Conservation (phyloP, 1,140 invertebrate species). For the Drosophila chauvacae region DNA sequence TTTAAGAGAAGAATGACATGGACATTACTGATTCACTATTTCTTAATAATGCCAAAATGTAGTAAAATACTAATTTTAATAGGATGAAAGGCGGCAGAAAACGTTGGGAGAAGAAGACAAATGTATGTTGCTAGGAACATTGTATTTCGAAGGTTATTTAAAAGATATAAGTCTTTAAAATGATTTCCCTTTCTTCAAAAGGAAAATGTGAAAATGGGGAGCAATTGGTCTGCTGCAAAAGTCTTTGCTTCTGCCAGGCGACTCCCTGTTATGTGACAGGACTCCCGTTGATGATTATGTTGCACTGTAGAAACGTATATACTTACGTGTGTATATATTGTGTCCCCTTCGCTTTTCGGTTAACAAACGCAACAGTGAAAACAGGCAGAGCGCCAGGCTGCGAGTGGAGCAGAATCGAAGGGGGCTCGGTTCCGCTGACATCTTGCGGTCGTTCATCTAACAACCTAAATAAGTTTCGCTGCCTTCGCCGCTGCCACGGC, state of each 20-base stretch:
- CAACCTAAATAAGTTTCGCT: constrained; percentile 75
- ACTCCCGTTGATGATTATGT: constrained; percentile 51
- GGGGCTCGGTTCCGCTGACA: constrained; percentile 26
- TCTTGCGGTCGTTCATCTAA: constrained; percentile 72
- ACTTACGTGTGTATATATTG: constrained; percentile 9
- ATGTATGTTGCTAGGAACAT: too few species aligned
- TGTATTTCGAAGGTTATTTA: background rate
- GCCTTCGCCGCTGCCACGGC: constrained; percentile 36
- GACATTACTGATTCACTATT: too few species aligned
- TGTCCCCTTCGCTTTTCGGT: constrained; percentile 37
- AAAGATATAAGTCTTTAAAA: background rate
- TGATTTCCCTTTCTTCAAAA: background rate
- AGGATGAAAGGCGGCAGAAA: too few species aligned
- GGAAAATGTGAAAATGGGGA: background rate
- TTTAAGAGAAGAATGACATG: too few species aligned
- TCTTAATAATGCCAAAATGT: too few species aligned
- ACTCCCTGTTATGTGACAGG: constrained; percentile 46
- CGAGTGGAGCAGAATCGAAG: background rate
- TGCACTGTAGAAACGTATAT: constrained; percentile 23
- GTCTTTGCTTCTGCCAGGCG: constrained; percentile 9
- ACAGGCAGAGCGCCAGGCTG: background rate
- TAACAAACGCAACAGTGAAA: constrained; percentile 46
- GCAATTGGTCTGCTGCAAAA: constrained; percentile 19
- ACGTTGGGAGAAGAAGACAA: background rate
- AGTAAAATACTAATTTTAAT: too few species aligned